Evolutionary conservation across 2,797 vertebrate species (phyloP).

Genomic region (Lagodon rhomboides): DNA sequence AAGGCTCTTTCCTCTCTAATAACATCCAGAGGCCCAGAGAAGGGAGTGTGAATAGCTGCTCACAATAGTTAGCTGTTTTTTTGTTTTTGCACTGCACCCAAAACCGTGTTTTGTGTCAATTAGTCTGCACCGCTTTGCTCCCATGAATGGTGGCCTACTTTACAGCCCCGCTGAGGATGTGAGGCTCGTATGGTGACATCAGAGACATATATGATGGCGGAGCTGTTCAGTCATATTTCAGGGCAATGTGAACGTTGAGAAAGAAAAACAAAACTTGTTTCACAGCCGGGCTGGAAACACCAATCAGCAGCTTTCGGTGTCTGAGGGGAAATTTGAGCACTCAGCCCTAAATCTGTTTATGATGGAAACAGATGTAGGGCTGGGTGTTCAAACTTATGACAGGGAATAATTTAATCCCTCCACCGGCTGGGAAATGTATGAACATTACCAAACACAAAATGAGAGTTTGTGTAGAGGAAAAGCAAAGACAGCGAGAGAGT

Average conservation of each 20-base stretch:
- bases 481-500: conserved; percentile 1
- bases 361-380: conserved; percentile 64
- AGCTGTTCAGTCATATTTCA: conserved; percentile 7
- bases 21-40: conserved; percentile 74
- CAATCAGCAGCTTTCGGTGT: conserved; percentile 53
- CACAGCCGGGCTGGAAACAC: conserved; percentile 11
- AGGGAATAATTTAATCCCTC: conserved; percentile 13
- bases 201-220: conserved; percentile 12
- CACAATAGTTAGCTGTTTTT: conserved; percentile 71
- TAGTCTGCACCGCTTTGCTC: conserved; percentile 69
- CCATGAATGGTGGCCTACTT: conserved; percentile 68
- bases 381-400: conserved; percentile 33
- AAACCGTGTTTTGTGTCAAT: conserved; percentile 76
- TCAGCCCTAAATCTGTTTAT: conserved; percentile 63
- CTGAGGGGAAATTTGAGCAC: conserved; percentile 53
- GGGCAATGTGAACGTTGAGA: conserved; percentile 13
- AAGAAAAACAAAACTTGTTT: conserved; percentile 38
- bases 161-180: conserved; percentile 43
- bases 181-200: conserved; percentile 18
- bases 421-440: conserved; percentile 7
- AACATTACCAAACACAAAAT: conserved; percentile 15
- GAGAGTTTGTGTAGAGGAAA: conserved; percentile 2
- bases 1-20: conserved; percentile 64
- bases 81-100: conserved; percentile 60
- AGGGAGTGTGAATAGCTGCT: conserved; percentile 65